phyloP scores from a whole-genome alignment of 2,888 invertebrate species.

The Coenonympha arcania region DNA sequence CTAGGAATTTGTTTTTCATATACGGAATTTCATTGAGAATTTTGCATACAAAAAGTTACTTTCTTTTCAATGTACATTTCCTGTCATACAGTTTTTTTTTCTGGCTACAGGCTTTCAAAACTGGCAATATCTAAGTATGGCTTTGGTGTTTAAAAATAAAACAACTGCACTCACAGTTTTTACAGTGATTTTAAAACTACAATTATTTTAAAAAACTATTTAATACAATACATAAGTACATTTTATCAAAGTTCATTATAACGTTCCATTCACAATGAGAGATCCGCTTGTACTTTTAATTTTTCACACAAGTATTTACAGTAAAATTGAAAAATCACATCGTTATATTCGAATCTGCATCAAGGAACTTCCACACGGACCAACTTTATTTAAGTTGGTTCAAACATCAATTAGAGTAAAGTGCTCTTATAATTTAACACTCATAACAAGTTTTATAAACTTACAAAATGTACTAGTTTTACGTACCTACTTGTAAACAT shows the following conservation, averaged over 20 bases:
- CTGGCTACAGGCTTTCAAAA: too few species aligned
- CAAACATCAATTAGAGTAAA: conserved; percentile 6
- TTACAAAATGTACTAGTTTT: conserved; percentile 10
- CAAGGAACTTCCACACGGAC: conserved; percentile 23
- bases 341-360: conserved; percentile 26
- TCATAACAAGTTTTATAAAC: conserved; percentile 7
- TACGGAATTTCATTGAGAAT: too few species aligned
- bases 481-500: neutral
- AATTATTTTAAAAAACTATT: conserved; percentile 17
- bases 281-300: conserved; percentile 27
- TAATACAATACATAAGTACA: conserved; percentile 21
- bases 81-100: too few species aligned
- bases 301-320: conserved; percentile 21
- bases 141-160: too few species aligned
- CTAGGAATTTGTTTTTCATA: too few species aligned
- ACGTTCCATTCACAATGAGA: conserved; percentile 16
- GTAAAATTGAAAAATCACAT: conserved; percentile 23
- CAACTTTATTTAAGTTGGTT: neutral
- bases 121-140: too few species aligned
- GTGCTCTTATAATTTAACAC: conserved; percentile 5
- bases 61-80: too few species aligned
- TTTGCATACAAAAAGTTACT: too few species aligned
- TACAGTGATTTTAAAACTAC: conserved; percentile 13
- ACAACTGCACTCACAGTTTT: too few species aligned
- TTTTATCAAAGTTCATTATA: conserved; percentile 20